A percentile compares a stretch with the other conserved stretches of the same genome.
Evolutionary conservation across 2,888 invertebrate species (phyloP).

Genomic region (Aromia moschata): DNA sequence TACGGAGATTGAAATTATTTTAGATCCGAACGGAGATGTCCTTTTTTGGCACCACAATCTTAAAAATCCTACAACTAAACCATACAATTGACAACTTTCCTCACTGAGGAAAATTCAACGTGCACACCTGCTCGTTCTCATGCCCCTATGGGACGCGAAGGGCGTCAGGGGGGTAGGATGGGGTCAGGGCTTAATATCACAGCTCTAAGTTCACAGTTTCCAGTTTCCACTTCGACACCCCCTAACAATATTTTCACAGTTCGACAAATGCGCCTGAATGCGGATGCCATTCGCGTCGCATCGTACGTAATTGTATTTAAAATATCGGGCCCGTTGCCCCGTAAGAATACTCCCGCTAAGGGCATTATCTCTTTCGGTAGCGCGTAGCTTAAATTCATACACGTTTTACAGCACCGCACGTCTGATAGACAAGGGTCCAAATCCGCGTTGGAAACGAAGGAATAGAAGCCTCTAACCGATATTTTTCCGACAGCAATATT

Average conservation of each 20-base stretch:
- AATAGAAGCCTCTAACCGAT: no score
- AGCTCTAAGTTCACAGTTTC: slow-evolving; percentile 49
- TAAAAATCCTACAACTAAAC: no score
- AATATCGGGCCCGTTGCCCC: slow-evolving; percentile 30
- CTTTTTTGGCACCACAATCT: no score
- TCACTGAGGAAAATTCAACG: slow-evolving; percentile 15
- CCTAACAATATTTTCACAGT: slow-evolving; percentile 55
- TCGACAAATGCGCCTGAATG: slow-evolving; percentile 49
- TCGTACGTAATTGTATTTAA: slow-evolving; percentile 29
- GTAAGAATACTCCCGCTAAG: slow-evolving; percentile 12
- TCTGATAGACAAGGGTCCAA: not conserved
- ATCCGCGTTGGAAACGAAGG: no score
- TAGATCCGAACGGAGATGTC: no score
- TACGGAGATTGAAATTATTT: no score
- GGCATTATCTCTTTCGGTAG: slow-evolving; percentile 31
- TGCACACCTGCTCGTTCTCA: slow-evolving; percentile 40
- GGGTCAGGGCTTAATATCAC: slow-evolving; percentile 49
- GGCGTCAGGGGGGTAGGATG: slow-evolving; percentile 39
- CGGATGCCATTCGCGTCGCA: slow-evolving; percentile 33
- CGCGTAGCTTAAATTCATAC: slow-evolving; percentile 35
- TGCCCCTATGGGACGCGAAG: slow-evolving; percentile 24
- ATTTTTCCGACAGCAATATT: no score
- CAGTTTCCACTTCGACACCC: slow-evolving; percentile 54
- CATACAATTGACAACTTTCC: not conserved
- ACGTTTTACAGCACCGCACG: not conserved